Percentiles rank a stretch among this genome's conserved stretches.
Conservation (phyloP, 1,140 invertebrate genomes). For the Camponotus floridanus region DNA sequence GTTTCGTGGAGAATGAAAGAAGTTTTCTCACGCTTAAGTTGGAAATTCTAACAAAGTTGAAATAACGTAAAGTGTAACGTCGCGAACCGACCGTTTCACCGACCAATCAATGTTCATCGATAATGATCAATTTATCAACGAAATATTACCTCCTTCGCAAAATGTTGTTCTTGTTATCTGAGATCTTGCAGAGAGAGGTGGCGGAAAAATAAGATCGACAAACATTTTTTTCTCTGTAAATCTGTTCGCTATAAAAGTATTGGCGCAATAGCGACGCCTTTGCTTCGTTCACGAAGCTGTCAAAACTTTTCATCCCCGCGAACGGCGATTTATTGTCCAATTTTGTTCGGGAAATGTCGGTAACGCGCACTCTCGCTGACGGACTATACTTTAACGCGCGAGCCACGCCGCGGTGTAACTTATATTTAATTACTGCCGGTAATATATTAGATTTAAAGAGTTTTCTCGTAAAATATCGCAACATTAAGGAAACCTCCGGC, state of each 20-base stretch:
- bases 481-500: constrained; percentile 83
- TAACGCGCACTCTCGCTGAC: constrained; percentile 1
- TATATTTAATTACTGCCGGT: constrained; percentile 85
- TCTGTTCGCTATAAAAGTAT: constrained; percentile 61
- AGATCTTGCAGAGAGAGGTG: constrained; percentile 1
- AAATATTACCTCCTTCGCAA: constrained; percentile 15
- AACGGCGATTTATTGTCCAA: constrained; percentile 67
- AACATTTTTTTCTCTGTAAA: constrained; percentile 63
- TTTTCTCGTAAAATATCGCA: constrained; percentile 84
- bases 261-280: constrained; percentile 60
- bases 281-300: constrained; percentile 44
- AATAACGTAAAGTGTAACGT: neutral
- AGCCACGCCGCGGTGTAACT: constrained; percentile 74
- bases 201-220: constrained; percentile 25
- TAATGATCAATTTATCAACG: constrained; percentile 37
- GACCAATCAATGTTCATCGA: neutral
- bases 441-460: constrained; percentile 86
- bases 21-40: constrained; percentile 11
- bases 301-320: constrained; percentile 66
- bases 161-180: constrained; percentile 42
- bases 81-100: constrained; percentile 1
- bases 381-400: constrained; percentile 69
- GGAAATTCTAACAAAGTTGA: neutral
- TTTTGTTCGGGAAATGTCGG: neutral
- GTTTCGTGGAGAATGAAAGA: constrained; percentile 19